Percentiles rank a stretch among this genome's conserved stretches.
phyloP scores from a whole-genome alignment of 1,140 invertebrate species.

The Anagrus nilaparvatae region DNA sequence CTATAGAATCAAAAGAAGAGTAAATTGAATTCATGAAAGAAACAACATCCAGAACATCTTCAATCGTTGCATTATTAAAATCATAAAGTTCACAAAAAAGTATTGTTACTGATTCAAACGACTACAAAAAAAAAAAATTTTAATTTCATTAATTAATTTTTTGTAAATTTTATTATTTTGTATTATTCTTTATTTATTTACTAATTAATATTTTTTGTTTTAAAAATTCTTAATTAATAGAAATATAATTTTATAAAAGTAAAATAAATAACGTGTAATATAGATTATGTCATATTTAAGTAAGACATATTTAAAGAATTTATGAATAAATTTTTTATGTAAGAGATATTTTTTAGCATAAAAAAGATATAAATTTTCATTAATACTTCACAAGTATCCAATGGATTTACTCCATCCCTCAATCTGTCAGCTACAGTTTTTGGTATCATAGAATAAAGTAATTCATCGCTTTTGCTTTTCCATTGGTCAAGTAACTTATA shows the following conservation, averaged over 20 bases:
- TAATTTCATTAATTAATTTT: too few species aligned
- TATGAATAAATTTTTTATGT: too few species aligned
- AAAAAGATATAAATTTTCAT: conserved; percentile 39
- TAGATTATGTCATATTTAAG: too few species aligned
- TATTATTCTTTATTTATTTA: too few species aligned
- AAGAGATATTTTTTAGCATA: too few species aligned
- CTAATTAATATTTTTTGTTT: too few species aligned
- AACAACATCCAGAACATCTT: conserved; percentile 70
- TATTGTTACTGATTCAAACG: conserved; percentile 50
- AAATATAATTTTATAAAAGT: too few species aligned
- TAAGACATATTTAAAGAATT: too few species aligned
- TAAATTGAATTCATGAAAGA: conserved; percentile 74
- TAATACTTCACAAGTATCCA: conserved; percentile 65
- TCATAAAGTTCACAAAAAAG: conserved; percentile 52
- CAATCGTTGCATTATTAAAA: conserved; percentile 49
- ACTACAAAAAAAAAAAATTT: conserved; percentile 37
- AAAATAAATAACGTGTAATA: too few species aligned
- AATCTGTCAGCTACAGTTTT: conserved; percentile 60
- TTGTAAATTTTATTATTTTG: too few species aligned
- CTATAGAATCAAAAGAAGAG: conserved; percentile 65
- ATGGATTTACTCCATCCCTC: conserved; percentile 56
- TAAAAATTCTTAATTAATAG: too few species aligned
- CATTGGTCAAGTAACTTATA: conserved; percentile 63
- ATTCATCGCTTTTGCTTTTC: conserved; percentile 74
- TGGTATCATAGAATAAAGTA: conserved; percentile 89